Evolutionary conservation across 2,888 invertebrate genomes (phyloP).

Genomic region (Dorcus parallelipipedus): DNA sequence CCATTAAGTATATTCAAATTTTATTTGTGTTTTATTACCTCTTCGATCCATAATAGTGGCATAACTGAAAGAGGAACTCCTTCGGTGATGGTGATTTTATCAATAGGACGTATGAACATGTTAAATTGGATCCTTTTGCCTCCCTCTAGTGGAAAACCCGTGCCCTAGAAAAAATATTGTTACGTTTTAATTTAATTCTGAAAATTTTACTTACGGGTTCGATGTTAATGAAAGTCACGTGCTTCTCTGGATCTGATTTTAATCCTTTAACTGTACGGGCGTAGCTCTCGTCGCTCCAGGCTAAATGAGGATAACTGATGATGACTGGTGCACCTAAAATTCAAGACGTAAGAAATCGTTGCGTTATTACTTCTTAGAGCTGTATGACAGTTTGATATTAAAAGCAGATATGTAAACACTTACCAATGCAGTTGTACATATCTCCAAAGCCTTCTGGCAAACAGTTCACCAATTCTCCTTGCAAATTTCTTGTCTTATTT

Average conservation of each 20-base stretch:
- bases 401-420: not conserved
- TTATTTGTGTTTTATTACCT: conserved; percentile 48
- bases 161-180: conserved; percentile 48
- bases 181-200: not conserved
- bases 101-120: conserved; percentile 56
- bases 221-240: conserved; percentile 62
- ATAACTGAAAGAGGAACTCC: conserved; percentile 52
- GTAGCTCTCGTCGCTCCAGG: conserved; percentile 57
- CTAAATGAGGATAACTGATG: conserved; percentile 66
- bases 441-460: conserved; percentile 16
- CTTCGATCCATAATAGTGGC: conserved; percentile 65
- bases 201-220: conserved; percentile 58
- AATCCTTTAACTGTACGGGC: conserved; percentile 56
- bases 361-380: too few species aligned
- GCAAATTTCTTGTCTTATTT: conserved; percentile 5
- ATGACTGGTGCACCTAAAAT: conserved; percentile 63
- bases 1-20: not conserved
- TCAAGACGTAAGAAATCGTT: not conserved
- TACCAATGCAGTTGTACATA: conserved; percentile 13
- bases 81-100: conserved; percentile 49
- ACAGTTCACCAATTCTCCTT: conserved; percentile 11
- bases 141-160: conserved; percentile 59
- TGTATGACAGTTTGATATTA: too few species aligned
- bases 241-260: conserved; percentile 53
- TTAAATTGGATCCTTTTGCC: conserved; percentile 65